Evolutionary conservation across 1,140 invertebrate genomes (phyloP), one percentile per base, ranked within the genome.

Genomic region (Cecropterus lyciades): DNA sequence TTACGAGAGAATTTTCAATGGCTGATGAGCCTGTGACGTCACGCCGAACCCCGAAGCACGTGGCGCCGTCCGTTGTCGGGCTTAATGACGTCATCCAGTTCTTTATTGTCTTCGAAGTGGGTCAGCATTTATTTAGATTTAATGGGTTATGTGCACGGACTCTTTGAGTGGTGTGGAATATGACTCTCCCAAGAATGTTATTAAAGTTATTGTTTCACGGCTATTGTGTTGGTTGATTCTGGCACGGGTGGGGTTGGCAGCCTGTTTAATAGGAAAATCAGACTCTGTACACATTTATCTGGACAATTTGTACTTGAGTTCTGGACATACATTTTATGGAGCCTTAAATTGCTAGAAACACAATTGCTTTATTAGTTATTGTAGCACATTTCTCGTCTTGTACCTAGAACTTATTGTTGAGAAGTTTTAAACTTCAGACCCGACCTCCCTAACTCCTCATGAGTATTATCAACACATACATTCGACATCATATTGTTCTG

Each of bases 41-140:
- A 52, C 20, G 49, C 13, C 30, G 49, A 33, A 33, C 13, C 49
- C 13, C 7, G 24, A 20, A 52, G 49, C 49, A 52, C 49, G 49
- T 52, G 49, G 49, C 24, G 30, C 0, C 27, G 30, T 33, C 9
- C 9, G 30, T 33, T 33, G 30, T 33, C 30, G 13, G 27, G 11
- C 15, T 33, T 52, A 52, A 52, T 52, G 49, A 52, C 49, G 49
- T 52, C 49, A 52, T 52, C 17, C 49, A 52, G 49, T 52, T 15
- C 49, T 52, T 52, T 52, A 52, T 52, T 52, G 49, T 52, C 15
- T 52, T 33, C 49, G 3, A 52, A 52, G 27, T 52, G 49, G 49
- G 49, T 52, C 49, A 15, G 27, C 49, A 33, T 52, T 52, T 52
- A 52, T 52, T 52, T 52, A 52, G 49, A 33, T 33, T 52, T 52